Conservation (phyloP, 92 coral and sea anemone genomes). For the Porites evermanni region DNA sequence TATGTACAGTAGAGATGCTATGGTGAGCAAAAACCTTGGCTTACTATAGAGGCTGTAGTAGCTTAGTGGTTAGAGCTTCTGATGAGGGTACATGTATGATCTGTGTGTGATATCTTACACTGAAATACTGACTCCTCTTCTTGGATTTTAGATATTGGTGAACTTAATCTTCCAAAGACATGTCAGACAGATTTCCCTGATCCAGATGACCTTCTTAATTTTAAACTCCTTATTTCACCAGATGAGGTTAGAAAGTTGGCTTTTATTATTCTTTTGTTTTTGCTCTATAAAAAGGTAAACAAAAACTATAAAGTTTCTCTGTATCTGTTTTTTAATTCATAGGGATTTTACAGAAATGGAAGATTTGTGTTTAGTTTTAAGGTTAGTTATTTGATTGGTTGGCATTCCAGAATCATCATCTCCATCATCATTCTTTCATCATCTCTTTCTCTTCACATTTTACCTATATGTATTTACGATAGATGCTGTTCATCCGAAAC, state of each 20-base stretch:
- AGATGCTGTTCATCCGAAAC: too few species aligned
- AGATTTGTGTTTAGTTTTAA: conserved; percentile 95
- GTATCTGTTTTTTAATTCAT: neutral
- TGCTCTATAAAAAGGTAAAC: neutral
- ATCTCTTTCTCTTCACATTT: too few species aligned
- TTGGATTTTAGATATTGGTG: conserved; percentile 81
- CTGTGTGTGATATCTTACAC: too few species aligned
- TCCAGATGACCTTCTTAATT: conserved; percentile 95
- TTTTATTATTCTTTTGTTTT: neutral
- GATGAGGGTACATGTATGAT: too few species aligned
- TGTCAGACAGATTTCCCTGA: conserved; percentile 98
- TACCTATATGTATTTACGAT: too few species aligned
- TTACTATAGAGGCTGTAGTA: too few species aligned
- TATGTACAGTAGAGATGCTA: too few species aligned
- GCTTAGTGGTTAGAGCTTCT: too few species aligned
- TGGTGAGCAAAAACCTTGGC: too few species aligned
- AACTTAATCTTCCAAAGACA: conserved; percentile 94
- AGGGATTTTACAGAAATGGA: conserved; percentile 98
- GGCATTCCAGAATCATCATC: neutral
- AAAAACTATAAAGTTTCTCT: neutral
- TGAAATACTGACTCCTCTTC: neutral
- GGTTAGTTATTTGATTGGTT: conserved; percentile 54
- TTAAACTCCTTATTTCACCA: conserved; percentile 94
- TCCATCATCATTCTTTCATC: too few species aligned
- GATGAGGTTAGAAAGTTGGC: conserved; percentile 84